Percentiles rank a stretch among this genome's conserved stretches.
phyloP scores from a whole-genome alignment of 2,888 invertebrate species.

The Hoplodrina ambigua region DNA sequence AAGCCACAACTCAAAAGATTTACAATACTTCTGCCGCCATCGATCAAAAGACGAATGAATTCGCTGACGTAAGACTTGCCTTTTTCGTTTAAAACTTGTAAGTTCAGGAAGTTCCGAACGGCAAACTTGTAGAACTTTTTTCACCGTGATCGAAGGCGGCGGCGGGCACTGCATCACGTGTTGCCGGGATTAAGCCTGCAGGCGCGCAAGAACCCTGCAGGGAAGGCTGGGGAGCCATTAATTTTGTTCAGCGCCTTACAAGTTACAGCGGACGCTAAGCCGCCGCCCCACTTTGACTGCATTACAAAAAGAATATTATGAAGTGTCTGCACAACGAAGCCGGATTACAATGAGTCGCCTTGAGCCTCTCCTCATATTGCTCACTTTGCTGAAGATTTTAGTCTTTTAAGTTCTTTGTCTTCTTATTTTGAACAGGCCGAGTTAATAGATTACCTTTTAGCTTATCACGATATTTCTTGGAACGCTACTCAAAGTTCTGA shows the following conservation, averaged over 20 bases:
- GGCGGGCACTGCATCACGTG: conserved; percentile 73
- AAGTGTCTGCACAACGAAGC: conserved; percentile 66
- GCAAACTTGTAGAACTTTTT: conserved; percentile 61
- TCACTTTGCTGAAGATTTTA: conserved; percentile 63
- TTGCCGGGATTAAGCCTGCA: conserved; percentile 75
- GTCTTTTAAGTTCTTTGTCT: conserved; percentile 52
- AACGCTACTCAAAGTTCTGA: conserved; percentile 3
- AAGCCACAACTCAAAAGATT: conserved; percentile 22
- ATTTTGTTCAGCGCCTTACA: conserved; percentile 83
- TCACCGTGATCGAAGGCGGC: conserved; percentile 54
- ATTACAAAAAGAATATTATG: conserved; percentile 76
- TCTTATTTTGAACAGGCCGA: conserved; percentile 33
- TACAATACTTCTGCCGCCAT: conserved; percentile 16
- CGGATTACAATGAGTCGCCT: conserved; percentile 73
- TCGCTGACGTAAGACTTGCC: conserved; percentile 38
- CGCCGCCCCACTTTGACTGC: conserved; percentile 72
- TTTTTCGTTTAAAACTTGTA: conserved; percentile 57
- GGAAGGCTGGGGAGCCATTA: conserved; percentile 74
- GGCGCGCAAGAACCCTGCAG: conserved; percentile 66
- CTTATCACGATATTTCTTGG: conserved; percentile 44
- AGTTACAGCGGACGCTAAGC: conserved; percentile 77
- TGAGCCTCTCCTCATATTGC: conserved; percentile 63
- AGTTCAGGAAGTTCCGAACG: conserved; percentile 52
- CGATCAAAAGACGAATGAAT: conserved; percentile 48
- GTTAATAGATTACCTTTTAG: conserved; percentile 54